Evolutionary conservation across 1,140 invertebrate genomes (phyloP).

Genomic region (Triops longicaudatus): DNA sequence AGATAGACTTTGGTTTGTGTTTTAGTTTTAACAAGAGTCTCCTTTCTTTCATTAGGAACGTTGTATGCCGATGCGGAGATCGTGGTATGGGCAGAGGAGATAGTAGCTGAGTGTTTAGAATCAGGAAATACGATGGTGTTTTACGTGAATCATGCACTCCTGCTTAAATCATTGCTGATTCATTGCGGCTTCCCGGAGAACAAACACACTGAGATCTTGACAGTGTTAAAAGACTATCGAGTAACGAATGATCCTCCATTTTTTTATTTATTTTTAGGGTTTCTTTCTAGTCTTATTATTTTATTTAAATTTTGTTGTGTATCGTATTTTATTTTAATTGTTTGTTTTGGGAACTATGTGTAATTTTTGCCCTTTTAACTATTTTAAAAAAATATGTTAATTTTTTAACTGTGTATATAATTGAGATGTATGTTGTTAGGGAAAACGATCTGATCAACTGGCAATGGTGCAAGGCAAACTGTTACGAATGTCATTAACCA

Average conservation of each 20-base stretch:
- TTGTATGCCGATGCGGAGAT: conserved; percentile 77
- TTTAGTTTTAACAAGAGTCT: background rate
- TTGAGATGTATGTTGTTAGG: conserved; percentile 5
- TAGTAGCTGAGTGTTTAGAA: conserved; percentile 46
- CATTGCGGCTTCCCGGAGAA: conserved; percentile 69
- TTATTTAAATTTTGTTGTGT: background rate
- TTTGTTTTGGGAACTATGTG: no score
- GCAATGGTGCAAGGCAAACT: background rate
- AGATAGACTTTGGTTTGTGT: no score
- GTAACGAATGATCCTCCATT: background rate
- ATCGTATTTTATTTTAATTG: background rate
- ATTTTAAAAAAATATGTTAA: no score
- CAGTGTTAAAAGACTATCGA: conserved; percentile 43
- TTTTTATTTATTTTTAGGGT: no score
- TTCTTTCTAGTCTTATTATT: no score
- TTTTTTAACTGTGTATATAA: background rate
- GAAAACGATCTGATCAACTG: conserved; percentile 17
- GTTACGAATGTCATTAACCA: conserved; percentile 49
- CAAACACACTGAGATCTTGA: conserved; percentile 57
- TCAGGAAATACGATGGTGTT: background rate
- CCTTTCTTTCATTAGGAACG: conserved; percentile 43
- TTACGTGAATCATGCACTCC: conserved; percentile 65
- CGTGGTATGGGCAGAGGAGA: conserved; percentile 65
- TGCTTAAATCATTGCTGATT: conserved; percentile 67
- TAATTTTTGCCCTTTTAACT: no score